Conservation (phyloP, 2,113 vertebrate genomes). For the Galbula dea region DNA sequence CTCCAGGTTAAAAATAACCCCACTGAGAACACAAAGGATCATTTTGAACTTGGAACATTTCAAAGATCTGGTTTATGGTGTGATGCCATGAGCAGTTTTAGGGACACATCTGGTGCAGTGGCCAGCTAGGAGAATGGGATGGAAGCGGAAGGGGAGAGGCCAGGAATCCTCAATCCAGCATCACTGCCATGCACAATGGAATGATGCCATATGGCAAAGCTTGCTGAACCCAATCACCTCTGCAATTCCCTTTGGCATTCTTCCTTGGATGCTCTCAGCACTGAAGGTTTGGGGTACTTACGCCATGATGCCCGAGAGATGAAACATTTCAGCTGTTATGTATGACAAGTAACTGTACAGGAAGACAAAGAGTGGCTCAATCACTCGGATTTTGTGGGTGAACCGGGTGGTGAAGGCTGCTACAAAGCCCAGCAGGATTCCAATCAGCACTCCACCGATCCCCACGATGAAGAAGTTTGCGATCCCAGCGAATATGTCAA, state of each 20-base stretch:
- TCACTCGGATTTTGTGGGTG: constrained; percentile 90
- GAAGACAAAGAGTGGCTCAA: constrained; percentile 97
- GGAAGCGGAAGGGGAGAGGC: neutral
- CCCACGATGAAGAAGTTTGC: constrained; percentile 91
- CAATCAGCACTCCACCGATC: constrained; percentile 88
- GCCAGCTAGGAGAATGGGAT: neutral
- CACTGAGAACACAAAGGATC: constrained; percentile 29
- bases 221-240: neutral
- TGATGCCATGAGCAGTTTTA: constrained; percentile 38
- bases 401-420: constrained; percentile 96
- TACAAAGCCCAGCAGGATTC: constrained; percentile 90
- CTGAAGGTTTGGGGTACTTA: constrained; percentile 77
- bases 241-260: neutral
- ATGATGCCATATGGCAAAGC: neutral
- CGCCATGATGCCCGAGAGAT: constrained; percentile 97
- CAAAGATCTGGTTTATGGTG: constrained; percentile 36
- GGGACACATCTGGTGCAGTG: constrained; percentile 57
- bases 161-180: constrained; percentile 53
- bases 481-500: constrained; percentile 89
- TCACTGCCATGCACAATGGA: neutral
- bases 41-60: constrained; percentile 49
- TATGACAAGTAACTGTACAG: constrained; percentile 97
- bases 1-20: constrained; percentile 34
- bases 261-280: constrained; percentile 28
- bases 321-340: constrained; percentile 92